A percentile compares a stretch with the other conserved stretches of the same genome.
phyloP scores from a whole-genome alignment of 37 sponge, comb jelly and placozoan species.

The Chondrosia reniformis region DNA sequence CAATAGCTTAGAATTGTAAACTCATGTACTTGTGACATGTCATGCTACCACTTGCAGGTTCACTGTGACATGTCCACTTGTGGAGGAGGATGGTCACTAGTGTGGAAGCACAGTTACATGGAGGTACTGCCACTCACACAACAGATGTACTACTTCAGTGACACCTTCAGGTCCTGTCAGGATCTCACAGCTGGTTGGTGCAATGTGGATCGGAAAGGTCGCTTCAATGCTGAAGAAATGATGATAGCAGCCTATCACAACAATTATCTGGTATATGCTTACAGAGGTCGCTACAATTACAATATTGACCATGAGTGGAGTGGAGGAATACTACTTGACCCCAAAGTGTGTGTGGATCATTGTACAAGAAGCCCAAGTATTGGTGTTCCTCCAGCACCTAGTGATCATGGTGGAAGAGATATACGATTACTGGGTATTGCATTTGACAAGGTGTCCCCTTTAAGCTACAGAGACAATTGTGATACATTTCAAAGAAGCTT shows the following conservation, averaged over 20 bases:
- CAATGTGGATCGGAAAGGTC: background rate
- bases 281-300: conserved; percentile 3
- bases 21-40: no score
- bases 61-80: conserved; percentile 5
- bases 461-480: conserved; percentile 1
- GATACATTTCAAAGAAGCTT: background rate
- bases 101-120: conserved; percentile 7
- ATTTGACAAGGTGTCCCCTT: conserved; percentile 22
- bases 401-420: background rate
- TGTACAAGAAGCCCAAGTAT: background rate
- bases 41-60: no score
- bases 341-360: conserved; percentile 13
- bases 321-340: background rate
- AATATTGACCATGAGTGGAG: conserved; percentile 29
- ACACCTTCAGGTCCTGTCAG: background rate
- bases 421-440: conserved; percentile 8
- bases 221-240: conserved; percentile 15
- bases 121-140: background rate
- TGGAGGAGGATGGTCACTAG: conserved; percentile 12
- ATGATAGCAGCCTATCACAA: conserved; percentile 35
- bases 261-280: conserved; percentile 12
- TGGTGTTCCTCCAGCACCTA: conserved; percentile 22
- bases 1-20: no score
- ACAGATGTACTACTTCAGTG: background rate
- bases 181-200: conserved; percentile 13